Evolutionary conservation across 2,888 invertebrate species (phyloP).

Genomic region (Watsonalla binaria): DNA sequence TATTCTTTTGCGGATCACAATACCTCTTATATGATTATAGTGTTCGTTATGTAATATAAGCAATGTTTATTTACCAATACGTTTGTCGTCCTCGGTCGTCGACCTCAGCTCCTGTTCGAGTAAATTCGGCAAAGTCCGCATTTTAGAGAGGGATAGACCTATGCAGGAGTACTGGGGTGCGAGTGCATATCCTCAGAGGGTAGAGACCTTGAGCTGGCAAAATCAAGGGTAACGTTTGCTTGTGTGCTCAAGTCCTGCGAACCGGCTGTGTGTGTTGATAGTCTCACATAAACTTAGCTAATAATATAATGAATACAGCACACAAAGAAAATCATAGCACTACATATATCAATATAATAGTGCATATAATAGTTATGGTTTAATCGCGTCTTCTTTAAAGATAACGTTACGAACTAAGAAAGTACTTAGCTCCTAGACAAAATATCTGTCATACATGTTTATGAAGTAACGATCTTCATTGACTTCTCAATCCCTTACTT

Average conservation of each 20-base stretch:
- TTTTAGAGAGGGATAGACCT: constrained; percentile 56
- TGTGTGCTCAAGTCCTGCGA: constrained; percentile 54
- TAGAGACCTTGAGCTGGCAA: constrained; percentile 79
- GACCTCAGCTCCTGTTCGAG: constrained; percentile 63
- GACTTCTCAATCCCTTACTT: too few relatives aligned
- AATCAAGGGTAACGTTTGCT: constrained; percentile 72
- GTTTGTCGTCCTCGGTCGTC: constrained; percentile 60
- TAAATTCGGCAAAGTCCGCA: constrained; percentile 69
- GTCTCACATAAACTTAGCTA: constrained; percentile 17
- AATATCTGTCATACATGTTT: too few relatives aligned
- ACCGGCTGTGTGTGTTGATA: constrained; percentile 42
- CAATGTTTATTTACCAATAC: constrained; percentile 77
- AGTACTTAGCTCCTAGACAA: constrained; percentile 11
- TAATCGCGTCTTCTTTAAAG: constrained; percentile 31
- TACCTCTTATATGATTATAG: background rate
- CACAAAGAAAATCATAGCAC: constrained; percentile 25
- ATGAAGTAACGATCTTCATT: too few relatives aligned
- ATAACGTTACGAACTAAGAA: constrained; percentile 29
- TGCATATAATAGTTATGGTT: constrained; percentile 5
- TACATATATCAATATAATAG: background rate
- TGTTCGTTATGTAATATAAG: constrained; percentile 51
- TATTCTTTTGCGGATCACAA: background rate
- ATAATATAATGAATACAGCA: constrained; percentile 21
- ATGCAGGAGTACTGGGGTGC: constrained; percentile 43
- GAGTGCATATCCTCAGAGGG: constrained; percentile 58